Percentiles rank a stretch among this genome's conserved stretches.
Evolutionary conservation across 1,140 invertebrate species (phyloP).

Genomic region (Cherax quadricarinatus): DNA sequence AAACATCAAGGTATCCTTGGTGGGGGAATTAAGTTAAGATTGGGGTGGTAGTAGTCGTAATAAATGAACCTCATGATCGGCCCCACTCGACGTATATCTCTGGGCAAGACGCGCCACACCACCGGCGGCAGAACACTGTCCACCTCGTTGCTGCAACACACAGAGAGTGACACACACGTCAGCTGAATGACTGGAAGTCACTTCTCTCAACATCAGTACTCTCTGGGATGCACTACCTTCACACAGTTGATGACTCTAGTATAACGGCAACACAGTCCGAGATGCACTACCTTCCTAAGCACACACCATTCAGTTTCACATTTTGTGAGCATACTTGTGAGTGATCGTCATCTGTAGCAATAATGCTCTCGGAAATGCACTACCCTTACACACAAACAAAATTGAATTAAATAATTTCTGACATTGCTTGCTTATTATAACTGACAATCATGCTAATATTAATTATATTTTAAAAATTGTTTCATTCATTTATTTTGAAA

Average conservation of each 20-base stretch:
- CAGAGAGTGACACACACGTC: background rate
- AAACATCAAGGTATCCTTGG: background rate
- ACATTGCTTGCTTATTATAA: too few relatives aligned
- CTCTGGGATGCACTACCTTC: background rate
- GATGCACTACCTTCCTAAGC: background rate
- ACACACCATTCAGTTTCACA: too few relatives aligned
- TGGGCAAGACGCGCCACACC: constrained; percentile 35
- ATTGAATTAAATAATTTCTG: too few relatives aligned
- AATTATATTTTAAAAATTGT: too few relatives aligned
- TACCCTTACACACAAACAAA: too few relatives aligned
- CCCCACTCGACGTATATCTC: constrained; percentile 38
- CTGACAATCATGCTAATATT: too few relatives aligned
- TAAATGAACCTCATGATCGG: constrained; percentile 36
- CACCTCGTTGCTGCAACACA: constrained; percentile 44
- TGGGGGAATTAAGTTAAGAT: background rate
- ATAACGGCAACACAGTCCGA: too few relatives aligned
- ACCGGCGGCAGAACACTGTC: constrained; percentile 35
- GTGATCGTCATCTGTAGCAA: too few relatives aligned
- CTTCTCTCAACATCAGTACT: background rate
- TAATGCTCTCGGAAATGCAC: too few relatives aligned
- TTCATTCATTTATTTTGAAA: too few relatives aligned
- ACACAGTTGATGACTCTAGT: too few relatives aligned
- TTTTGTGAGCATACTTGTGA: too few relatives aligned
- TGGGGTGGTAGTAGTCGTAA: background rate
- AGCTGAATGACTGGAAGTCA: background rate